Conservation (phyloP, 2,888 invertebrate species). For the Mycalesis mineus region DNA sequence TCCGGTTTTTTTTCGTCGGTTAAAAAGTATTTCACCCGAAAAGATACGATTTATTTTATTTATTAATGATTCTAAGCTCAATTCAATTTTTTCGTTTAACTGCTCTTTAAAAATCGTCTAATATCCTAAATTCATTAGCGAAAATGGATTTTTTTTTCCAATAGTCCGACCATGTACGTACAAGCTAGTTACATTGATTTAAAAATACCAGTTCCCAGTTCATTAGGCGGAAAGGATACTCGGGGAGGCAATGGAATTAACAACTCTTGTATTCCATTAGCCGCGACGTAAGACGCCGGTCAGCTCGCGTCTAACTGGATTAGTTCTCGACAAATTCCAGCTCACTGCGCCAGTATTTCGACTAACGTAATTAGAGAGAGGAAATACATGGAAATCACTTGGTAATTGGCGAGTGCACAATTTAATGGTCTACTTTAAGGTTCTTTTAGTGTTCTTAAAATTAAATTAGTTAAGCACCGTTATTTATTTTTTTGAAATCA, state of each 20-base stretch:
- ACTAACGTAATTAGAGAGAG: slow-evolving; percentile 17
- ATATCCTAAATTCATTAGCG: too few relatives aligned
- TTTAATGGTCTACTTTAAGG: background rate
- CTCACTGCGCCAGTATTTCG: slow-evolving; percentile 20
- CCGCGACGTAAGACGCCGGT: slow-evolving; percentile 26
- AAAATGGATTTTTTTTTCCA: too few relatives aligned
- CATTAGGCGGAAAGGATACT: slow-evolving; percentile 25
- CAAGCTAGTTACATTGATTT: slow-evolving; percentile 15
- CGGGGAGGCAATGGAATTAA: slow-evolving; percentile 26
- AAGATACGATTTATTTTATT: too few relatives aligned
- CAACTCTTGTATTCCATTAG: slow-evolving; percentile 25
- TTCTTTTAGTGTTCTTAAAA: background rate
- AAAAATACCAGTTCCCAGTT: slow-evolving; percentile 36
- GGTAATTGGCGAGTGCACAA: slow-evolving; percentile 1
- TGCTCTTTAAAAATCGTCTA: too few relatives aligned
- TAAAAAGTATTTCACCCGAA: too few relatives aligned
- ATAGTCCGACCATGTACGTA: background rate
- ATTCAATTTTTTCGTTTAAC: too few relatives aligned
- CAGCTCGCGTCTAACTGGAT: slow-evolving; percentile 23
- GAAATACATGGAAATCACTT: slow-evolving; percentile 3
- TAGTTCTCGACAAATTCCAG: slow-evolving; percentile 24
- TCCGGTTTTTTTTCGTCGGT: too few relatives aligned
- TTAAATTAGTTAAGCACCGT: background rate
- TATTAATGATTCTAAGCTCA: too few relatives aligned
- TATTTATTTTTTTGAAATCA: too few relatives aligned